These are phyloP conservation scores for Lordiphosa clarofinis DNA, from an alignment of 1,140 invertebrate species.

Conservation along the genomic window DNA sequence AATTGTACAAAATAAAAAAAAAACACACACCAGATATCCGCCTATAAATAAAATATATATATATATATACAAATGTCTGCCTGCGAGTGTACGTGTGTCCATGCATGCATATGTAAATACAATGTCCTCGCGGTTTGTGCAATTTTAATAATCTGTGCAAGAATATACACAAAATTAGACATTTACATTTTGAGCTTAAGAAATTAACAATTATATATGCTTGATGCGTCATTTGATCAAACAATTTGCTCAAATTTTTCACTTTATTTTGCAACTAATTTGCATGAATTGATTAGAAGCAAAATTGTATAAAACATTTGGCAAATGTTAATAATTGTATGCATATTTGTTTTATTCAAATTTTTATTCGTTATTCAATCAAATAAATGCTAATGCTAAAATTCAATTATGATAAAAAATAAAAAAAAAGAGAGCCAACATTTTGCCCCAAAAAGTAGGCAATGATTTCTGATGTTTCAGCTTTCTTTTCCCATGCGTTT, in stretches of 20 bases:
- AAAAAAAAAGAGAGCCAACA: too few species aligned
- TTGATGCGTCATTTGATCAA: too few species aligned
- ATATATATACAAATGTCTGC: too few species aligned
- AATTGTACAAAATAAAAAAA: constrained; percentile 18
- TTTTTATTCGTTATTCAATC: constrained; percentile 26
- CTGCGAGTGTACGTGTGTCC: background rate
- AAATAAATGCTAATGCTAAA: constrained; percentile 27
- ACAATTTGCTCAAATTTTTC: too few species aligned
- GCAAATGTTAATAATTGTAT: constrained; percentile 12
- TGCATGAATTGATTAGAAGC: too few species aligned
- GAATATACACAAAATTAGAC: too few species aligned
- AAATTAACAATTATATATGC: too few species aligned
- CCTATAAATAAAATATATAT: constrained; percentile 31
- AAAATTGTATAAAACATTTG: constrained; percentile 21
- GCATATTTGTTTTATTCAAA: constrained; percentile 19
- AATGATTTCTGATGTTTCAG: too few species aligned
- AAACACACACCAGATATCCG: background rate
- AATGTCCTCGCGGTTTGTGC: constrained; percentile 13
- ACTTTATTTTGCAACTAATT: too few species aligned
- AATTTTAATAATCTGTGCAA: background rate
- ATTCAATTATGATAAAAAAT: constrained; percentile 31
- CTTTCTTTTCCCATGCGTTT: constrained; percentile 9
- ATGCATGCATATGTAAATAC: background rate
- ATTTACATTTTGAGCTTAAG: too few species aligned
- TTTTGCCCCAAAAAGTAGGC: too few species aligned